Evolutionary conservation across 1,140 invertebrate species (phyloP), one percentile per base, ranked within the genome.

Genomic region (Drosophila jambulina): DNA sequence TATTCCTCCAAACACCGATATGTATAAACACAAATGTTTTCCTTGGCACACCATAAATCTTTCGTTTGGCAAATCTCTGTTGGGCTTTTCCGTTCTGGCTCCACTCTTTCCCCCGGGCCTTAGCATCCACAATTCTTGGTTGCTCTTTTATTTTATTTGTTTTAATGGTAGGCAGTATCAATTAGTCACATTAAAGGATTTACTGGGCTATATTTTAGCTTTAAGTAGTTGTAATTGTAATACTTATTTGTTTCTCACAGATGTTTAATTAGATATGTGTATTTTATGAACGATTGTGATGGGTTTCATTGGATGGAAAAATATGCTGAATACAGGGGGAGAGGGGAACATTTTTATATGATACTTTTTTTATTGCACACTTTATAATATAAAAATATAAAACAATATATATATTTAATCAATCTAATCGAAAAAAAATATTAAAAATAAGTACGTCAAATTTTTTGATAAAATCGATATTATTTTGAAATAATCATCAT

Each of bases 1-100:
- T 54, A 82, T 78, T 62, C 76, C 68, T 72, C 75, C 67, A 71
- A 71, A 87, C 82, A 80, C 68, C 46, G 49, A 74, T 69, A 71
- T n/a, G n/a, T 87, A 78, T 71, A 79, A 83, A 75, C 76, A 74
- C 62, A 88, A 88, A 90, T 84, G 81, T 84, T 74, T 84, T 84
- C 57, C 45, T 42, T 84, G 78, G 81, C 84, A 87, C 85, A 81
- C 65, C 77, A 88, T 88, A 88, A 88, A 88, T 88, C 84, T 90
- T 84, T 32, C 29, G 34, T 82, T 84, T 84, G 68, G 53, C 65
- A 80, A 87, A 86, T 80, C 80, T 86, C 64, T 75, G 53, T 51
- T 21, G 49, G 63, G 45, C 53, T 12, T 36, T 72, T 72, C 43
- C 43, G 36, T 27, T 48, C 29, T 17, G 13, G 27, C 36, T 38